Percentiles rank a stretch among this genome's conserved stretches.
Conservation (phyloP, 2,797 vertebrate species). For the Poecile montanus region DNA sequence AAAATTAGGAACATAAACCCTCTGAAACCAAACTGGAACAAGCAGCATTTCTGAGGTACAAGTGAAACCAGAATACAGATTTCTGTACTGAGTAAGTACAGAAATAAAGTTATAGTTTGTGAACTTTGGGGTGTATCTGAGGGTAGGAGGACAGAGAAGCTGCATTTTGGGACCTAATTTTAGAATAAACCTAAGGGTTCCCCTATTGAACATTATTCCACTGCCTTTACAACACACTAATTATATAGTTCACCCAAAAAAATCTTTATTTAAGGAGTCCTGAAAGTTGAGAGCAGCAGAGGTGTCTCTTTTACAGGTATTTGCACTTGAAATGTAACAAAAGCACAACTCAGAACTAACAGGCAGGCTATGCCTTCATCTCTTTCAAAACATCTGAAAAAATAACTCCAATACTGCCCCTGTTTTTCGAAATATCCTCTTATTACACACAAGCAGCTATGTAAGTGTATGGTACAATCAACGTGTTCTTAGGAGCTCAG, state of each 20-base stretch:
- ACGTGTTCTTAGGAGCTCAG: rapidly evolving
- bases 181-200: background rate
- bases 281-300: background rate
- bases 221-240: background rate
- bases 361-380: background rate
- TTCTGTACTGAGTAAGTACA: rapidly evolving
- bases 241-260: background rate
- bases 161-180: background rate
- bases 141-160: background rate
- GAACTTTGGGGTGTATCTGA: background rate
- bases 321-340: background rate
- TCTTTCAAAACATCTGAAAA: background rate
- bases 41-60: background rate
- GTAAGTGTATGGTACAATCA: background rate
- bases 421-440: background rate
- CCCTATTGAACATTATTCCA: background rate
- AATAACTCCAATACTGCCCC: background rate
- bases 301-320: background rate
- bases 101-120: background rate
- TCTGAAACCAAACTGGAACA: background rate
- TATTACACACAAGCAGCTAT: background rate
- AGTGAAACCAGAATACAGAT: background rate
- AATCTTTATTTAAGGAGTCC: background rate
- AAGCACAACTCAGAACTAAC: background rate
- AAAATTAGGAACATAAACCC: background rate